A percentile compares a stretch with the other conserved stretches of the same genome.
Evolutionary conservation across 1,140 invertebrate species (phyloP).

Genomic region (Drosophila subobscura): DNA sequence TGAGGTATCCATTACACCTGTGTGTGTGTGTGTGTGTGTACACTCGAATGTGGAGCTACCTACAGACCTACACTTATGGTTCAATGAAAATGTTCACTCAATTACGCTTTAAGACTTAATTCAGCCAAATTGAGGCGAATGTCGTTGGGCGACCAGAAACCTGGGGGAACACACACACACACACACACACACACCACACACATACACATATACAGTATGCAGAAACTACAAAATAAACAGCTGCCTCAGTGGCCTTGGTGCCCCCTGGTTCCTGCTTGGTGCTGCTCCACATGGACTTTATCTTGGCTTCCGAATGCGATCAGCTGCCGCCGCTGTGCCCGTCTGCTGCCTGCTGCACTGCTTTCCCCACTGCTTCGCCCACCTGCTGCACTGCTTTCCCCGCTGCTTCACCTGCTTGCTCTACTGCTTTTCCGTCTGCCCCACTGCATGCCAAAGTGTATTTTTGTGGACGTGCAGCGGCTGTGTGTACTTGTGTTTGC

Average conservation of each 20-base stretch:
- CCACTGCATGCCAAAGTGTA: neutral
- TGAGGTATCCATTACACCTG: too few species aligned
- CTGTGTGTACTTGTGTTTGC: slow-evolving; percentile 16
- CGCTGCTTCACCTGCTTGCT: neutral
- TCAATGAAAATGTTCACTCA: slow-evolving; percentile 82
- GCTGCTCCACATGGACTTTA: too few species aligned
- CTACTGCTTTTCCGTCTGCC: neutral
- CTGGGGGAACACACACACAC: slow-evolving; percentile 39
- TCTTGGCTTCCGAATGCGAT: too few species aligned
- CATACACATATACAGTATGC: slow-evolving; percentile 15
- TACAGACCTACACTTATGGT: slow-evolving; percentile 49
- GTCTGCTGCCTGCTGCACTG: too few species aligned
- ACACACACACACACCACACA: neutral
- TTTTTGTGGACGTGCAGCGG: neutral
- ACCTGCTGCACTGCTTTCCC: neutral
- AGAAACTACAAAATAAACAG: slow-evolving; percentile 3
- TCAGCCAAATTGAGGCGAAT: slow-evolving; percentile 69
- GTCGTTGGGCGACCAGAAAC: slow-evolving; percentile 57
- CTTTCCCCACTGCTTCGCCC: neutral
- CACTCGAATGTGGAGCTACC: neutral
- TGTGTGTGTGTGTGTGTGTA: too few species aligned
- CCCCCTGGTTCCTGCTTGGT: too few species aligned
- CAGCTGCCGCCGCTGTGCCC: too few species aligned
- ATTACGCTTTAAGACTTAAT: slow-evolving; percentile 83
- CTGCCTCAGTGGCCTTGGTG: too few species aligned